Conservation (phyloP, 2,113 vertebrate genomes). For the Lutjanus erythropterus region DNA sequence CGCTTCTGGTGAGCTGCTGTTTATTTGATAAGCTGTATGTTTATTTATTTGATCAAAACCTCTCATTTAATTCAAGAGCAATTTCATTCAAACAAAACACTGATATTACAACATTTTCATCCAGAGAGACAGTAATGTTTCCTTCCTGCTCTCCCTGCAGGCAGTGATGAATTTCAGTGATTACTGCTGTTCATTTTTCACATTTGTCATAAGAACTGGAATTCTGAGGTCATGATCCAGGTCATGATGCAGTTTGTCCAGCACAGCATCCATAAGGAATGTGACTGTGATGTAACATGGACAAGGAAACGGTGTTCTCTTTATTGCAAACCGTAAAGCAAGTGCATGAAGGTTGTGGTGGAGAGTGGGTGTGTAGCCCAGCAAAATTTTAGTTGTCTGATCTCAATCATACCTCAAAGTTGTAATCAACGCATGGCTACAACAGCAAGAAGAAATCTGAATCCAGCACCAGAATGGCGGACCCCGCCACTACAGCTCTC, state of each 20-base stretch:
- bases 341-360: no score
- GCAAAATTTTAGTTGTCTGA: no score
- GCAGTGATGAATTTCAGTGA: neutral
- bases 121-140: neutral
- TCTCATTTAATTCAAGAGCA: neutral
- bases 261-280: no score
- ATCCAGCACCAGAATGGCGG: neutral
- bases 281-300: no score
- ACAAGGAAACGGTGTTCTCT: no score
- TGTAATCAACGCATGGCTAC: no score
- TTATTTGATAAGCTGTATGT: conserved; percentile 4
- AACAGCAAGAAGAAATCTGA: no score
- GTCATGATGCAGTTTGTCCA: no score
- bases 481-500: neutral
- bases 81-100: conserved; percentile 10
- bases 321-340: no score
- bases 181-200: neutral
- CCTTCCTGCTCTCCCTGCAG: neutral
- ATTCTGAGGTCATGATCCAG: neutral
- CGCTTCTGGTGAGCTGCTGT: neutral
- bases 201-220: neutral
- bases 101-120: neutral
- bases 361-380: no score
- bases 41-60: conserved; percentile 19
- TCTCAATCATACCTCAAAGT: no score